phyloP scores from a whole-genome alignment of 2,888 invertebrate species.

The Lysandra bellargus region DNA sequence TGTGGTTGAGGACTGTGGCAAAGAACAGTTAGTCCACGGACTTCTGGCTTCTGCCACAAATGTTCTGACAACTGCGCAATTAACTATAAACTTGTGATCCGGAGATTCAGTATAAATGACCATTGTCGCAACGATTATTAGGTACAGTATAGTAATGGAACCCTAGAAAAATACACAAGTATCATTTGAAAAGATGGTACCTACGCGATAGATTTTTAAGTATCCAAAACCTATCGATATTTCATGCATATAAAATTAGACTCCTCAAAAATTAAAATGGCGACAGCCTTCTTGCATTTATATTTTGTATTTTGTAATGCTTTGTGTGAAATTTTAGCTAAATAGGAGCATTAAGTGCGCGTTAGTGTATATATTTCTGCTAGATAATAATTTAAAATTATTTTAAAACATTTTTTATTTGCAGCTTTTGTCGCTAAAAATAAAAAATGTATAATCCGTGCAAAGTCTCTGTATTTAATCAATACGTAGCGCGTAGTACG shows the following conservation, averaged over 20 bases:
- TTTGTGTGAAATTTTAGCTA: slow-evolving; percentile 37
- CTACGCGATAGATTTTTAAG: not conserved
- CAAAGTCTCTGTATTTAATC: not conserved
- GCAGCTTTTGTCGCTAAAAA: slow-evolving; percentile 3
- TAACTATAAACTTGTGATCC: slow-evolving; percentile 43
- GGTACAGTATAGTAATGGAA: slow-evolving; percentile 65
- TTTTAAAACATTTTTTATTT: not conserved
- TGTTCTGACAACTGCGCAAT: slow-evolving; percentile 69
- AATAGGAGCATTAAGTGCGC: slow-evolving; percentile 36
- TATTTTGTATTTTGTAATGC: slow-evolving; percentile 34
- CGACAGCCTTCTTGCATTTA: slow-evolving; percentile 37
- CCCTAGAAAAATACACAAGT: slow-evolving; percentile 38
- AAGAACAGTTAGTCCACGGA: slow-evolving; percentile 74
- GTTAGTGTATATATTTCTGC: slow-evolving; percentile 32
- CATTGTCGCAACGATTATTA: slow-evolving; percentile 74
- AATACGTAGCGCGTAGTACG: not conserved
- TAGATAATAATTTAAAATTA: not conserved
- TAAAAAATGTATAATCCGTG: not conserved
- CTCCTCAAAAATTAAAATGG: slow-evolving; percentile 32
- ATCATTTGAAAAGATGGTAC: slow-evolving; percentile 29
- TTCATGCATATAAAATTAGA: slow-evolving; percentile 5
- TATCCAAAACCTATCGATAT: slow-evolving; percentile 1
- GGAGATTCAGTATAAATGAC: slow-evolving; percentile 70
- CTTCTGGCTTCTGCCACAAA: slow-evolving; percentile 73
- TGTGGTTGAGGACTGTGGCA: slow-evolving; percentile 78